Evolutionary conservation across 2,797 vertebrate genomes (phyloP).

Genomic region (Valencia hispanica): DNA sequence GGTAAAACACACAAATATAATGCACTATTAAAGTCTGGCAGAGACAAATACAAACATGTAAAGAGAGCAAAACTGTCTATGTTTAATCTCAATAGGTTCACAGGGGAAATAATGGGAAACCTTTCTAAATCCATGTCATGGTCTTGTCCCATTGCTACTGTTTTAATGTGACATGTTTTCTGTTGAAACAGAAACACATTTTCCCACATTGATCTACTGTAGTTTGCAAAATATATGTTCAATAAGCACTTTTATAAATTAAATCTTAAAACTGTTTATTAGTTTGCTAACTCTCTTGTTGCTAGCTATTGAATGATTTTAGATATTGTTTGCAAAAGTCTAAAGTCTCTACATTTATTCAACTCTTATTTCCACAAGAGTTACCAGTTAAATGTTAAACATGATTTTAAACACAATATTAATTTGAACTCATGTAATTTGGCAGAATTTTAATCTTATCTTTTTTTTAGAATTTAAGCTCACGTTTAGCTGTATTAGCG

Average conservation of each 20-base stretch:
- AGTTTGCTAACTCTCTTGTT: too few species aligned
- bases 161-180: neutral
- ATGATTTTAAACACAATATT: neutral
- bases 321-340: too few species aligned
- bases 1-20: neutral
- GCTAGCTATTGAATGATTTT: too few species aligned
- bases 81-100: neutral
- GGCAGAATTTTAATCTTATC: neutral
- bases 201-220: neutral
- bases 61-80: neutral
- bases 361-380: too few species aligned
- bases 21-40: conserved; percentile 1
- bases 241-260: neutral
- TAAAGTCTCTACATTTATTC: too few species aligned
- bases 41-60: neutral
- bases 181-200: neutral
- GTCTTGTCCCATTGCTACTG: conserved; percentile 1
- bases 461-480: too few species aligned
- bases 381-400: too few species aligned
- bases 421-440: neutral
- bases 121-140: conserved; percentile 19
- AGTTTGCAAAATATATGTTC: neutral
- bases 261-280: neutral
- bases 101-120: neutral
- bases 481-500: conserved; percentile 74